These are phyloP conservation scores for Diorhabda elongata DNA, from an alignment of 1,140 invertebrate species.

Conservation along the genomic window DNA sequence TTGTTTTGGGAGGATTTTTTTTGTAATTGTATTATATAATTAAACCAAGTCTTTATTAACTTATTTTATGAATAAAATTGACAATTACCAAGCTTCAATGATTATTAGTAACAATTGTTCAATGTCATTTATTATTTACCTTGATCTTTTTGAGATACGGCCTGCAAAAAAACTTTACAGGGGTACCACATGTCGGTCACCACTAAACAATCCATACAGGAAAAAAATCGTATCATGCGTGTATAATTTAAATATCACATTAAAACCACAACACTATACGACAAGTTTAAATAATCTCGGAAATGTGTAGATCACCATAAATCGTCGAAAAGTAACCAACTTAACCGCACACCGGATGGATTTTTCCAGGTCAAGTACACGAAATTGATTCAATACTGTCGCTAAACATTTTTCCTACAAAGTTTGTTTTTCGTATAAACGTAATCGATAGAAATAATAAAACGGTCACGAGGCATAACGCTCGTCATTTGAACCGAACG, in stretches of 20 bases:
- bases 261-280: too few species aligned
- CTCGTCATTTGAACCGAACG: neutral
- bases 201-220: neutral
- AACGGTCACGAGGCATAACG: neutral
- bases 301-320: too few species aligned
- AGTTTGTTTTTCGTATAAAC: neutral
- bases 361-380: slow-evolving; percentile 13
- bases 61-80: too few species aligned
- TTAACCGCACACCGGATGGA: neutral
- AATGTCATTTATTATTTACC: slow-evolving; percentile 9
- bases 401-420: neutral
- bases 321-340: too few species aligned
- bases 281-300: too few species aligned
- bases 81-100: neutral
- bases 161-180: slow-evolving; percentile 38
- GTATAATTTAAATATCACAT: too few species aligned
- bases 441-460: slow-evolving; percentile 5
- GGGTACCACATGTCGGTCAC: slow-evolving; percentile 37
- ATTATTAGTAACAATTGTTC: neutral
- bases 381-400: slow-evolving; percentile 5
- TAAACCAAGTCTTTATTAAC: too few species aligned
- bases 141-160: slow-evolving; percentile 24
- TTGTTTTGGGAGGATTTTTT: too few species aligned
- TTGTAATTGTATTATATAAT: too few species aligned
- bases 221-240: neutral